These are phyloP conservation scores for Rhinogobius similis DNA, from an alignment of 2,113 vertebrate species.

Conservation along the genomic window DNA sequence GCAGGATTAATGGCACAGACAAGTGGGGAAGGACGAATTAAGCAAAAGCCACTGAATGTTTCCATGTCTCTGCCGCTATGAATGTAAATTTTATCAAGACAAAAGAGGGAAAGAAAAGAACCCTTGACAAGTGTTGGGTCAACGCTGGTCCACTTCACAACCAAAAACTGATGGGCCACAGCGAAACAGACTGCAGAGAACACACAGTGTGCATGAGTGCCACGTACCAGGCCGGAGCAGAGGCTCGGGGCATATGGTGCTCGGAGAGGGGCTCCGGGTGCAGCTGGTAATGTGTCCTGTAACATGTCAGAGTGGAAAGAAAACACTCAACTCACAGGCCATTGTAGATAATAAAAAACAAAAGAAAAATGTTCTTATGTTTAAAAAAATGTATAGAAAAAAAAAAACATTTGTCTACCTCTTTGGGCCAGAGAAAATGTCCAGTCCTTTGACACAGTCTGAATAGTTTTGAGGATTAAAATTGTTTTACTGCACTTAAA, in stretches of 20 bases:
- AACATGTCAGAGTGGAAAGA: neutral
- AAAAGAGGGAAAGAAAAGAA: slow-evolving; percentile 27
- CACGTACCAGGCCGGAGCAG: slow-evolving; percentile 38
- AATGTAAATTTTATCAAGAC: slow-evolving; percentile 33
- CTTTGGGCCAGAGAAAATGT: no score
- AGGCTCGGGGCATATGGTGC: slow-evolving; percentile 69
- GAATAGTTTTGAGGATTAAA: no score
- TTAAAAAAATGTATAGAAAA: no score
- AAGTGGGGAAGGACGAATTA: slow-evolving; percentile 49
- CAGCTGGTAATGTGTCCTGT: slow-evolving; percentile 11
- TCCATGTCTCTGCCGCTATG: slow-evolving; percentile 49
- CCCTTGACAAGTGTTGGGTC: slow-evolving; percentile 2
- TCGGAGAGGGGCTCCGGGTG: slow-evolving; percentile 56
- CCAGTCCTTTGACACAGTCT: no score
- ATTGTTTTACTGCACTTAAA: neutral
- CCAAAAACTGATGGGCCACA: slow-evolving; percentile 27
- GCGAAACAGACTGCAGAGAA: slow-evolving; percentile 57
- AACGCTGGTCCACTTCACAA: slow-evolving; percentile 5
- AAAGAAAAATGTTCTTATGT: no score
- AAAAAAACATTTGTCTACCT: no score
- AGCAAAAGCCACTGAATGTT: slow-evolving; percentile 46
- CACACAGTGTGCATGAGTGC: slow-evolving; percentile 60
- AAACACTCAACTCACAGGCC: neutral
- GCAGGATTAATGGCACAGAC: slow-evolving; percentile 59
- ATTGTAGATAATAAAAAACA: neutral